These are phyloP conservation scores for Eupithecia inturbata DNA, from an alignment of 2,888 invertebrate species.

Conservation along the genomic window DNA sequence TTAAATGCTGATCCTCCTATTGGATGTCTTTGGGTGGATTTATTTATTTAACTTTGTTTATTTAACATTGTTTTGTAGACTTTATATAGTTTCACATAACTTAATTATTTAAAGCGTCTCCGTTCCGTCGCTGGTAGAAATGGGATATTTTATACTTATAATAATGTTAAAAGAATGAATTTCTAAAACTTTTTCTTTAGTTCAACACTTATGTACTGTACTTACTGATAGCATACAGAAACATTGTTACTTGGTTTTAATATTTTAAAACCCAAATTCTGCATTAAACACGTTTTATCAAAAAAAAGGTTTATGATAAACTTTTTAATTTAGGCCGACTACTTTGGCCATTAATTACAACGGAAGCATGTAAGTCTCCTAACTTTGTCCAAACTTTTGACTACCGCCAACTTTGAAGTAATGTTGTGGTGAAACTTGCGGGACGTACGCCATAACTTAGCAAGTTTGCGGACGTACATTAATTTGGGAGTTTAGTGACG, in stretches of 20 bases:
- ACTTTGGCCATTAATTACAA: conserved; percentile 46
- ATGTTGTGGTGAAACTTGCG: conserved; percentile 72
- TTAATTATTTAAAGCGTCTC: background rate
- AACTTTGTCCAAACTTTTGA: conserved; percentile 56
- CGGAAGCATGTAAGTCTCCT: conserved; percentile 52
- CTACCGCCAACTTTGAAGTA: conserved; percentile 56
- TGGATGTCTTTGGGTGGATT: background rate
- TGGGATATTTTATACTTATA: background rate
- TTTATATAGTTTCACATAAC: background rate
- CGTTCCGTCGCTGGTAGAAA: too few relatives aligned
- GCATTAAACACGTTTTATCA: background rate
- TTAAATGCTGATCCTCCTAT: conserved; percentile 17
- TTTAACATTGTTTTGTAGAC: conserved; percentile 8
- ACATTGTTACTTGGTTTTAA: background rate
- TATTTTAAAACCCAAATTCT: background rate
- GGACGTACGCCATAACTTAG: conserved; percentile 64
- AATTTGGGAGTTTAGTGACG: conserved; percentile 41
- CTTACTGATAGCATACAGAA: background rate
- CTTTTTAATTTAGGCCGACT: conserved; percentile 25
- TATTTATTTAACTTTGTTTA: conserved; percentile 9
- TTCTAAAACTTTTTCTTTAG: too few relatives aligned
- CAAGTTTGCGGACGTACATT: conserved; percentile 57
- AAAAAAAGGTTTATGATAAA: conserved; percentile 8
- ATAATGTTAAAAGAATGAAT: background rate
- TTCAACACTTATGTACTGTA: background rate